Base-by-base conservation (phyloP, 23 tunicate species). In the Ciona savignyi region DNA sequence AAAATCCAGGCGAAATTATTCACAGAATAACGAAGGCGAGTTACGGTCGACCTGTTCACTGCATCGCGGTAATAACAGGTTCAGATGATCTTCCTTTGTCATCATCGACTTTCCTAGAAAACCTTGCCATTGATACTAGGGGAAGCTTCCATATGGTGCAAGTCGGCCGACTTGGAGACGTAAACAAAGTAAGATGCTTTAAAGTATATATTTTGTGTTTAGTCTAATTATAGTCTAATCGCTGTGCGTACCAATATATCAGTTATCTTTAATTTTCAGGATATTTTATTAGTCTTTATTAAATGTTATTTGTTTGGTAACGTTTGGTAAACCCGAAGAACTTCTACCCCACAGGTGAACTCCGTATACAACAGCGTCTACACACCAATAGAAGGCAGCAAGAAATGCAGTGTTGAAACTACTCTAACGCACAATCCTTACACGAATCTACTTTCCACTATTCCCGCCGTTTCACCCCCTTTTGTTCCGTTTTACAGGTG, bases 101-200 rank as follows among this genome's bases (percentile, higher is more conserved):
- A 9, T 71, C 84, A 3, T 31, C 62, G 42, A 60, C 70, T 2
- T 91, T 83, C 67, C 75, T 88, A 15, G 91, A 91, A 77, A 85
- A 91, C 71, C 77, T 91, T 26, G 80, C 97, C 3, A 27, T 76
- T 27, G 63, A 77, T 67, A 76, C 97, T 21, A 84, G 91, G 60
- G 97, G 97, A 35, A 91, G 97, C 51, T 91, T 91, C 51, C 91
- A 91, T 67, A 34, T 91, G 30, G 73, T 91, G 19, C 33, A 65
- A 72, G 42, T 91, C 1, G 70, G 83, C 1, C 60, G 74, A 1
- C 42, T 80, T 22, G 97, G 97, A 2, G 82, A 91, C 32, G 85
- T 91, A 0, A 76, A 76, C 26, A 74, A 82, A 77, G 96, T 88
- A 15, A 27, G 81, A 60, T 62, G 19, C 29, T 62, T 65, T 11